These are phyloP conservation scores for Aleiodes alternator DNA, from an alignment of 2,888 invertebrate genomes.

Conservation along the genomic window DNA sequence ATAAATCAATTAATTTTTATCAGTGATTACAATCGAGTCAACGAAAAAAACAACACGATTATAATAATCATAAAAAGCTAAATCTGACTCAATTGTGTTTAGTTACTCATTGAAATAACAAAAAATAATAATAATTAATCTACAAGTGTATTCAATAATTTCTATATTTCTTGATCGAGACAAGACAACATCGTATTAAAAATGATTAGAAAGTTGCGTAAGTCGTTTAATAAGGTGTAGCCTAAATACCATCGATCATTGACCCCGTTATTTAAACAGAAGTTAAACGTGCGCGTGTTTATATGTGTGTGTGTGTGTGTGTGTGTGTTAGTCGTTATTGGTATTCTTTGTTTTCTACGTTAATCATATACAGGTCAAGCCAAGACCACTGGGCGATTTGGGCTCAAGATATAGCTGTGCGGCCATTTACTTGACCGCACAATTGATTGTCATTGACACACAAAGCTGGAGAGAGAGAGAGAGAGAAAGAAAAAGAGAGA, in stretches of 20 bases:
- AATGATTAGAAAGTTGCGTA: conserved; percentile 27
- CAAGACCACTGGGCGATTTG: conserved; percentile 63
- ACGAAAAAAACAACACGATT: too few species aligned
- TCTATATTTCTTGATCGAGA: background rate
- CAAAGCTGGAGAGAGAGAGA: conserved; percentile 60
- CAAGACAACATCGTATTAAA: background rate
- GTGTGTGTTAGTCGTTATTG: conserved; percentile 2
- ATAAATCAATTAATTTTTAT: too few species aligned
- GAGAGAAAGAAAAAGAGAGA: too few species aligned
- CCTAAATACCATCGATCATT: conserved; percentile 34
- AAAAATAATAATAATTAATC: background rate
- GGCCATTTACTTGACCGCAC: conserved; percentile 63
- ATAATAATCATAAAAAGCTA: too few species aligned
- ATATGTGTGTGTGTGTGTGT: too few species aligned
- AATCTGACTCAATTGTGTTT: too few species aligned
- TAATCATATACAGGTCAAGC: conserved; percentile 64
- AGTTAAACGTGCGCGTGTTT: too few species aligned
- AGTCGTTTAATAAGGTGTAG: conserved; percentile 24
- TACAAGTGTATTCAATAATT: background rate
- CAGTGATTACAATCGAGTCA: too few species aligned
- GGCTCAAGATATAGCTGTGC: conserved; percentile 57
- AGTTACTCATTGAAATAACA: too few species aligned
- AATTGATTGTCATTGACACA: conserved; percentile 68
- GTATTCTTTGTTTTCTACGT: conserved; percentile 60
- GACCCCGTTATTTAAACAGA: conserved; percentile 17